Base-by-base conservation (phyloP, 2,113 vertebrate genomes). In the Petromus typicus region DNA sequence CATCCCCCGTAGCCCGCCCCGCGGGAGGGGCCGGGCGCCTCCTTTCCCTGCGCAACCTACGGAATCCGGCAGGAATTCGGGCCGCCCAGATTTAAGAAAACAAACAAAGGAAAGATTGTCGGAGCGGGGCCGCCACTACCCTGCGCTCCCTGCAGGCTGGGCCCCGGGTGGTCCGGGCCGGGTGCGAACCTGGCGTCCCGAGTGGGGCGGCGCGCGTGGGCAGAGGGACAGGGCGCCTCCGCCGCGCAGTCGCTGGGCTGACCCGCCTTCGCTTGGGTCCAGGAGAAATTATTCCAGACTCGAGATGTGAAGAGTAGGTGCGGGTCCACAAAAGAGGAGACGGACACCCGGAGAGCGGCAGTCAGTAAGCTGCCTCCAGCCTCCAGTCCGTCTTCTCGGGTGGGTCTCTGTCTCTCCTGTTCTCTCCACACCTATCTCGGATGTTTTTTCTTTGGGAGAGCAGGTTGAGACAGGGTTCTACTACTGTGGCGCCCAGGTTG, bases 21-120 rank as follows among this genome's bases (percentile, higher is more conserved):
- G 81, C 87, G 86, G 43, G 94, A 92, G 95, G 91, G 95, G 83
- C 91, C 84, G 92, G 16, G 30, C 12, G 71, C 95, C 94, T 97
- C 97, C 96, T 97, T 97, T 98, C 98, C 79, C 94, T 91, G 48
- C 83, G 96, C 98, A 94, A 97, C 96, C 96, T 95, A 93, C 97
- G 96, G 98, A 97, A 98, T 98, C 97, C 98, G 96, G 98, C 93
- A 92, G 95, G 96, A 98, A 98, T 98, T 97, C 97, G 94, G 96
- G 98, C 90, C 98, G 97, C 97, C 96, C 87, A 40, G 51, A 95
- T 98, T 97, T 85, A 97, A 97, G 97, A 96, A 96, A 98, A 97
- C 91, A 93, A 97, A 97, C 94, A 90, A 91, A 97, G 92, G 97
- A 94, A 96, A 98, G 98, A 98, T 97, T 98, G 98, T 98, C 98